Conservation (phyloP, 2,113 vertebrate genomes). For the Dascyllus trimaculatus region DNA sequence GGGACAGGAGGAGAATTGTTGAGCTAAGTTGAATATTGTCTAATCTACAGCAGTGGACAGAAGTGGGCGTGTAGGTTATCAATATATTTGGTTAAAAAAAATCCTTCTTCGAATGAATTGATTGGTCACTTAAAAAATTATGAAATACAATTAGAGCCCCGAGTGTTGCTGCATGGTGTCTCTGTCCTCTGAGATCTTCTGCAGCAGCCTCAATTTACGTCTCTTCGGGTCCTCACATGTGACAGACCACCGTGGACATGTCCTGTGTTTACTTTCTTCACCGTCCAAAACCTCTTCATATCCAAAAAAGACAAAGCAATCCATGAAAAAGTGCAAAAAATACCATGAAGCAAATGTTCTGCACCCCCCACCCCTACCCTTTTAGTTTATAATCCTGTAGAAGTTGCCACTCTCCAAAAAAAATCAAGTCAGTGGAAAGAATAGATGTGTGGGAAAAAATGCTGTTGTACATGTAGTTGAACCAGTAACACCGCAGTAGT, state of each 20-base stretch:
- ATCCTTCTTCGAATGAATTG: slow-evolving; percentile 63
- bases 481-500: slow-evolving; percentile 74
- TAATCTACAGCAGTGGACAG: slow-evolving; percentile 64
- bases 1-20: slow-evolving; percentile 61
- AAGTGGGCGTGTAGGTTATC: slow-evolving; percentile 65
- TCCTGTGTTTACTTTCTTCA: slow-evolving; percentile 53
- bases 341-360: slow-evolving; percentile 85
- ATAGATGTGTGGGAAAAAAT: slow-evolving; percentile 79
- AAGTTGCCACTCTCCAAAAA: slow-evolving; percentile 76
- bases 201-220: slow-evolving; percentile 59
- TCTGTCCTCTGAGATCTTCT: slow-evolving; percentile 71
- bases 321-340: slow-evolving; percentile 90
- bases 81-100: slow-evolving; percentile 63
- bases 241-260: slow-evolving; percentile 41
- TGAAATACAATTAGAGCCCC: slow-evolving; percentile 77
- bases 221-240: slow-evolving; percentile 55
- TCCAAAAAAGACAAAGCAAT: slow-evolving; percentile 80
- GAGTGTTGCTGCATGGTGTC: slow-evolving; percentile 75
- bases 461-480: slow-evolving; percentile 80
- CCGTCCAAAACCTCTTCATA: slow-evolving; percentile 57
- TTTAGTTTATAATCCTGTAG: slow-evolving; percentile 76
- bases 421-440: slow-evolving; percentile 84
- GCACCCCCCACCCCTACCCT: slow-evolving; percentile 61
- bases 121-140: slow-evolving; percentile 76
- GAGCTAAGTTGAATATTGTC: slow-evolving; percentile 55